Evolutionary conservation across 2,888 invertebrate genomes (phyloP), one percentile per base, ranked within the genome.

Genomic region (Aporophyla lueneburgensis): DNA sequence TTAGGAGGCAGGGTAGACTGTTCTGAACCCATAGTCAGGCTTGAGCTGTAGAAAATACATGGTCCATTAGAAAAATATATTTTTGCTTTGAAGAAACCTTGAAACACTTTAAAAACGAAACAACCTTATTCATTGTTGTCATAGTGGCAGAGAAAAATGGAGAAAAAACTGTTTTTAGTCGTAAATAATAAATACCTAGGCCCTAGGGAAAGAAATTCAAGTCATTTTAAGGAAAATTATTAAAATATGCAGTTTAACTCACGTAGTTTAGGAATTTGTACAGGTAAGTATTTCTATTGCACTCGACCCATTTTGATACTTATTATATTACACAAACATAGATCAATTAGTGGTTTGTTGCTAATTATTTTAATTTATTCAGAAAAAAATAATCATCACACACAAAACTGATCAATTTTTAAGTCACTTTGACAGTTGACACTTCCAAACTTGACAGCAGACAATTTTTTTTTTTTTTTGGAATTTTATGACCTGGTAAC

Each of bases 1-100:
- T 93, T 95, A 0, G 93, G 93, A 4, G 92, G 94, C 78, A 97
- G 95, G n/a, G 97, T 94, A 0, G 97, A 97, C 85, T 97, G 97
- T 85, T 97, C 97, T 0, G 97, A 97, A n/a, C 97, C 97, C 97
- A 97, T 97, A 66, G 53, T 84, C 16, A 14, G 2, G 10, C 69
- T 80, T 21, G 16, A 58, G 2, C n/a, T n/a, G 33, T 2, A 53
- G 3, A 40, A 19, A 40, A 43, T 24, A 61, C 5, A 43, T 12
- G 27, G 33, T 12, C 5, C 2, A 16, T 54, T 12, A 27, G 21
- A 49, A 71, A 46, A 46, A 46, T 1, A 46, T 10, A 71, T 16
- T 21, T 71, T 24, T 16, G 24, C 16, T 43, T 27, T 40, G 19
- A 7, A 51, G n/a, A 9, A 71, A 24, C 14, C 24, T 2, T 21